These are phyloP conservation scores for Acronicta leporina DNA, from an alignment of 2,888 invertebrate genomes.

Conservation along the genomic window DNA sequence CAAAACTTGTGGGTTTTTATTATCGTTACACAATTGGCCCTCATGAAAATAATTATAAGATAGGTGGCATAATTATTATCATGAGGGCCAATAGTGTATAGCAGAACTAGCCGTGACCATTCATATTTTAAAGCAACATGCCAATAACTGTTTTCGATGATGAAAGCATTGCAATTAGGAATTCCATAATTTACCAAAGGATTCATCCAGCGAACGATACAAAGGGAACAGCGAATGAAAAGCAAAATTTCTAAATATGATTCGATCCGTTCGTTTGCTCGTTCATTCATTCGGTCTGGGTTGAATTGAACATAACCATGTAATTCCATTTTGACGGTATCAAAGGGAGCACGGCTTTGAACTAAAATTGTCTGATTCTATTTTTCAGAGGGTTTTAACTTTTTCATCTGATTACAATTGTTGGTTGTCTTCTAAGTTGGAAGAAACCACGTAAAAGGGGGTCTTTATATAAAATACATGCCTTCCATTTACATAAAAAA, in stretches of 20 bases:
- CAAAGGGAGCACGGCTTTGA: conserved; percentile 55
- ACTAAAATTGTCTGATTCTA: conserved; percentile 39
- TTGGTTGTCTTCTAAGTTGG: conserved; percentile 23
- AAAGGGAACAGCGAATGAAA: conserved; percentile 41
- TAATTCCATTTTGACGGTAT: conserved; percentile 61
- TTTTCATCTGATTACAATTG: conserved; percentile 46
- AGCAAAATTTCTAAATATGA: conserved; percentile 55
- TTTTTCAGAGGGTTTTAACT: conserved; percentile 51
- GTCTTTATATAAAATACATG: conserved; percentile 6
- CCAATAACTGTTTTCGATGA: background rate
- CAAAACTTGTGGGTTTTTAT: too few relatives aligned
- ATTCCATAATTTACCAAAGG: conserved; percentile 36
- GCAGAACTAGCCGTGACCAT: too few relatives aligned
- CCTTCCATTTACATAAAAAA: background rate
- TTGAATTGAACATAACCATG: conserved; percentile 58
- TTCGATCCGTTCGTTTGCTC: conserved; percentile 57
- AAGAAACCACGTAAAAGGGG: conserved; percentile 14
- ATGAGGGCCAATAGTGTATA: too few relatives aligned
- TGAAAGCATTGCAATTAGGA: conserved; percentile 17
- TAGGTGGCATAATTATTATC: too few relatives aligned
- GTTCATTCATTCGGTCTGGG: conserved; percentile 52
- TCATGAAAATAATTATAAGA: too few relatives aligned
- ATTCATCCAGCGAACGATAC: conserved; percentile 23
- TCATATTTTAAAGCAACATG: too few relatives aligned
- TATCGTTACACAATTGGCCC: too few relatives aligned